These are phyloP conservation scores for Aricia artaxerxes DNA, from an alignment of 2,888 invertebrate species.

Conservation along the genomic window DNA sequence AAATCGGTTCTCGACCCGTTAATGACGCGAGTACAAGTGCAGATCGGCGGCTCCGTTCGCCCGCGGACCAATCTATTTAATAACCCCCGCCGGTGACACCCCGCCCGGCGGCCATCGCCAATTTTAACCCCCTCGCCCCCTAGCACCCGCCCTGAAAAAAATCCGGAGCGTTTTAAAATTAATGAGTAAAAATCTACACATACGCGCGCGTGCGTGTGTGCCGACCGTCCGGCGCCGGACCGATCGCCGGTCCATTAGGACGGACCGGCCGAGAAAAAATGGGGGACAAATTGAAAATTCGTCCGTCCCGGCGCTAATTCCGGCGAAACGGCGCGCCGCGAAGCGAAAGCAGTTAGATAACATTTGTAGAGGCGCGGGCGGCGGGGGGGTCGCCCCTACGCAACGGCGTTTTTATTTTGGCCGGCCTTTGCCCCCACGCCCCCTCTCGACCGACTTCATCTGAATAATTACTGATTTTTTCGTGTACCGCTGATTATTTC, in stretches of 20 bases:
- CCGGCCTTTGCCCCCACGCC: constrained; percentile 77
- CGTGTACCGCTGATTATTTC: constrained; percentile 81
- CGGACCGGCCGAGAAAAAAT: constrained; percentile 73
- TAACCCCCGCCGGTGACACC: constrained; percentile 80
- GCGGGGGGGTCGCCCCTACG: constrained; percentile 75
- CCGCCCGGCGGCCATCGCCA: constrained; percentile 80
- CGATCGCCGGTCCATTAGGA: constrained; percentile 63
- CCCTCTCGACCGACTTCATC: constrained; percentile 80
- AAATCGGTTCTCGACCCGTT: constrained; percentile 80
- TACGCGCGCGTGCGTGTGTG: constrained; percentile 70
- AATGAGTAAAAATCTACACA: constrained; percentile 82
- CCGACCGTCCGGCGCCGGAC: constrained; percentile 29
- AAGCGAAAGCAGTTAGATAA: constrained; percentile 79
- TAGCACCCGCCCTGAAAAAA: constrained; percentile 80
- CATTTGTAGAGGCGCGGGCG: constrained; percentile 73
- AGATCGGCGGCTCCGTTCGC: constrained; percentile 80
- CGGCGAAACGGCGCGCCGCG: constrained; percentile 67
- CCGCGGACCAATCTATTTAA: constrained; percentile 82
- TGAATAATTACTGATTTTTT: constrained; percentile 81
- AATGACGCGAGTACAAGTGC: constrained; percentile 81
- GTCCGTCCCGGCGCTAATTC: constrained; percentile 71
- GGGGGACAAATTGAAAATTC: constrained; percentile 76
- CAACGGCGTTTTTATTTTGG: constrained; percentile 80
- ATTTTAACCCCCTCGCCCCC: constrained; percentile 75
- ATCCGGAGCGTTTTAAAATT: constrained; percentile 82